Evolutionary conservation across 2,113 vertebrate species (phyloP).

Genomic region (Equus quagga): DNA sequence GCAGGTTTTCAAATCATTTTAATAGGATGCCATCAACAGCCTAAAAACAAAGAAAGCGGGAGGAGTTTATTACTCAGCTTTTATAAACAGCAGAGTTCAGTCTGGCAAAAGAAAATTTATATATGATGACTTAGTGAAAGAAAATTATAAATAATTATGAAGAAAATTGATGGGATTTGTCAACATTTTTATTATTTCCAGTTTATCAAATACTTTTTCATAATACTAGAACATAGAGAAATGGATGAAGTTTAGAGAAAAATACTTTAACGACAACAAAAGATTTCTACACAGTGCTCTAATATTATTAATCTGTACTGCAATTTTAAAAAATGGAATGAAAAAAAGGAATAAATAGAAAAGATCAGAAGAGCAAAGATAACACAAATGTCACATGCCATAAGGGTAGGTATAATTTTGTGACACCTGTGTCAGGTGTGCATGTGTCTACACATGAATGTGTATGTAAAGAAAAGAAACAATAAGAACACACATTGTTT

Average conservation of each 20-base stretch:
- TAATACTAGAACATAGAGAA: neutral
- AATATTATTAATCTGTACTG: neutral
- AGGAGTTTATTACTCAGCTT: neutral
- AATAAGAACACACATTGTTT: neutral
- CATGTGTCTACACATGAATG: too few species aligned
- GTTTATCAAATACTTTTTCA: neutral
- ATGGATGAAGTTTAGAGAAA: neutral
- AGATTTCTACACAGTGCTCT: neutral
- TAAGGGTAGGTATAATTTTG: fast-evolving
- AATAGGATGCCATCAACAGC: neutral
- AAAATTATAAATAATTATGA: neutral
- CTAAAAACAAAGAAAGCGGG: neutral
- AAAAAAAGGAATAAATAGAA: neutral
- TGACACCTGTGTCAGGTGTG: neutral
- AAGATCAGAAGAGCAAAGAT: neutral
- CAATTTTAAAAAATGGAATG: neutral
- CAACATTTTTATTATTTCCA: neutral
- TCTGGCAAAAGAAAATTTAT: neutral
- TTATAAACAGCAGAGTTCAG: neutral
- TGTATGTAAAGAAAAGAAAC: neutral
- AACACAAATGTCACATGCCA: fast-evolving
- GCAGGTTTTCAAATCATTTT: neutral
- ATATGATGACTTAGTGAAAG: neutral
- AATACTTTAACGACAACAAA: neutral
- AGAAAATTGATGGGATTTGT: neutral